Evolutionary conservation across 2,888 invertebrate genomes (phyloP).

Genomic region (Amphiduros pacificus): DNA sequence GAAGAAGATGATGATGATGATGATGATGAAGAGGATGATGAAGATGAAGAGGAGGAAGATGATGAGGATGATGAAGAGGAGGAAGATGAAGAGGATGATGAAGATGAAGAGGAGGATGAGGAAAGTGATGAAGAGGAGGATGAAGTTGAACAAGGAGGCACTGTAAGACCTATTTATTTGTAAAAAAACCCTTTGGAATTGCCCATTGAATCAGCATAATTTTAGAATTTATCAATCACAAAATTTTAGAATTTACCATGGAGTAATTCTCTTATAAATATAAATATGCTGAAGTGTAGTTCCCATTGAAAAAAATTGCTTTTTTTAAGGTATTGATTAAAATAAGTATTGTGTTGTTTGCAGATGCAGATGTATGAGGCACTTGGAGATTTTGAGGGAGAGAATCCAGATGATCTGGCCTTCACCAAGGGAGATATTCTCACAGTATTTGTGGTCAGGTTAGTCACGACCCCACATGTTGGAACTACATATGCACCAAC

Average conservation of each 20-base stretch:
- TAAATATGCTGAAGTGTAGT: no score
- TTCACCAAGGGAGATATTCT: background rate
- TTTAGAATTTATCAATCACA: no score
- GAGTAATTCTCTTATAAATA: no score
- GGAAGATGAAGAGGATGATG: background rate
- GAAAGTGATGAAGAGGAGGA: no score
- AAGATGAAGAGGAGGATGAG: background rate
- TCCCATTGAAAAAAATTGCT: no score
- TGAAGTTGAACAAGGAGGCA: no score
- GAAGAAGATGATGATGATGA: background rate
- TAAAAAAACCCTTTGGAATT: no score
- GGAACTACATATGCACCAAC: no score
- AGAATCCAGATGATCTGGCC: background rate
- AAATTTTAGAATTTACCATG: no score
- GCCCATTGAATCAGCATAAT: no score
- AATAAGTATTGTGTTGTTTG: background rate
- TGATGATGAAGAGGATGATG: background rate
- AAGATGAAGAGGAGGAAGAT: background rate
- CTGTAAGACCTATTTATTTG: no score
- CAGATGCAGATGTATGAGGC: background rate
- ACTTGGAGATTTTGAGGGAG: background rate
- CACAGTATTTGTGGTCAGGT: background rate
- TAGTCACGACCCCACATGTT: no score
- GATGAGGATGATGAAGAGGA: background rate
- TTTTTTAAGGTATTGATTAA: background rate